These are phyloP conservation scores for Acrocera orbiculus DNA, from an alignment of 2,888 invertebrate genomes.

Conservation along the genomic window DNA sequence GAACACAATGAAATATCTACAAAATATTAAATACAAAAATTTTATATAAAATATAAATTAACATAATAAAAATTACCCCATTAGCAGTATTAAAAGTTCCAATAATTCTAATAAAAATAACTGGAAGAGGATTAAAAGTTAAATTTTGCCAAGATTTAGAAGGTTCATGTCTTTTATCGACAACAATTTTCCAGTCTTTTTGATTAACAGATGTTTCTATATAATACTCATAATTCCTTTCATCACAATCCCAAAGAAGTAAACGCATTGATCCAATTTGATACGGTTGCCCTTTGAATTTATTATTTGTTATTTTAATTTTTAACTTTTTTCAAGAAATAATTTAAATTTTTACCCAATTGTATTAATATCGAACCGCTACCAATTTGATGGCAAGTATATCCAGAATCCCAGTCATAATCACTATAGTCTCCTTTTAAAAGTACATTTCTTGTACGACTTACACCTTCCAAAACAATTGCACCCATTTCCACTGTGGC, in stretches of 20 bases:
- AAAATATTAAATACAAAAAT: slow-evolving; percentile 9
- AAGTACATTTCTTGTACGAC: slow-evolving; percentile 80
- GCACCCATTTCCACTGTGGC: slow-evolving; percentile 83
- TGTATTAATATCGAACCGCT: slow-evolving; percentile 90
- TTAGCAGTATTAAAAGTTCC: slow-evolving; percentile 96
- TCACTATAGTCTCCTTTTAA: slow-evolving; percentile 87
- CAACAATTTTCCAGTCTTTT: slow-evolving; percentile 81
- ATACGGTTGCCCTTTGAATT: slow-evolving; percentile 62
- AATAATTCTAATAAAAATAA: slow-evolving; percentile 86
- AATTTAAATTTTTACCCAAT: slow-evolving; percentile 37
- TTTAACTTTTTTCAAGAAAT: no score
- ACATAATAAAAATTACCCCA: slow-evolving; percentile 45
- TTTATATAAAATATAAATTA: slow-evolving; percentile 5
- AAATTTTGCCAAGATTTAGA: slow-evolving; percentile 93
- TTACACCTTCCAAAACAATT: slow-evolving; percentile 89
- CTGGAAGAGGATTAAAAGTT: slow-evolving; percentile 63
- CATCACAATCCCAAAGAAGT: slow-evolving; percentile 94
- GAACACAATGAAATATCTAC: slow-evolving; percentile 93
- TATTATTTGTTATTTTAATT: background rate
- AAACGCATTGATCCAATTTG: slow-evolving; percentile 77
- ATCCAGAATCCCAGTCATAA: slow-evolving; percentile 98
- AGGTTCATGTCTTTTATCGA: slow-evolving; percentile 68
- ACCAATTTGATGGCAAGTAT: slow-evolving; percentile 92
- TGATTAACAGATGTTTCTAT: slow-evolving; percentile 87
- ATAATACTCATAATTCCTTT: slow-evolving; percentile 87